Conservation (phyloP, 2,113 vertebrate genomes). For the Cryptotis parvus region DNA sequence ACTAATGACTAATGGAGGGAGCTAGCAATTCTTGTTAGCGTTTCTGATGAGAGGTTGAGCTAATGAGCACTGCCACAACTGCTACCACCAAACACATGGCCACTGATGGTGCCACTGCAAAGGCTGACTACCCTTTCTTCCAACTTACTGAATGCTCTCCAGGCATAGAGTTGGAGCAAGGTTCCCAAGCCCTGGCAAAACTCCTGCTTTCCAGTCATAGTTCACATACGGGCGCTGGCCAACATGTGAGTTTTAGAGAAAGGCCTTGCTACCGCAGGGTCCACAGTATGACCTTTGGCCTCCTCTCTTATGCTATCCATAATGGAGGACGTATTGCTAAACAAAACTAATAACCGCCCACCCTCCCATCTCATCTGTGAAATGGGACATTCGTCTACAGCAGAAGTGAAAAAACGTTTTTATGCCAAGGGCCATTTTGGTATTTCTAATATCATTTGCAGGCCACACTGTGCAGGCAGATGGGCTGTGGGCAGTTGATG, state of each 20-base stretch:
- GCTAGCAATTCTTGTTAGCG: not conserved
- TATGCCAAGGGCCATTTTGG: too few relatives aligned
- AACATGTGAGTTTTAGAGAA: not conserved
- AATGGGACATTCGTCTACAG: not conserved
- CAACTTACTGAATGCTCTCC: too few relatives aligned
- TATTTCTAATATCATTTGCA: too few relatives aligned
- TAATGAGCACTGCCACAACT: not conserved
- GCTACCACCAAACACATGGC: not conserved
- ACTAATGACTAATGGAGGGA: not conserved
- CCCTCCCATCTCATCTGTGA: conserved; percentile 3
- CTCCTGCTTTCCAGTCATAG: not conserved
- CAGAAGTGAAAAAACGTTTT: too few relatives aligned
- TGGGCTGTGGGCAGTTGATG: too few relatives aligned
- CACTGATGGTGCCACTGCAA: not conserved
- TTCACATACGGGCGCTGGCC: not conserved
- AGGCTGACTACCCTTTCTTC: not conserved
- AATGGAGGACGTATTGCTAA: not conserved
- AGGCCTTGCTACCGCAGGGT: rapidly evolving
- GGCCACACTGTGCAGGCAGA: too few relatives aligned
- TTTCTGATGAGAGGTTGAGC: not conserved
- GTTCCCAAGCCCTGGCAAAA: not conserved
- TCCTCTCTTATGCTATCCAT: not conserved
- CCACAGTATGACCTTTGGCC: not conserved
- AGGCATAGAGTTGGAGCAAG: too few relatives aligned
- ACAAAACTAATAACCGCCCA: not conserved